These are phyloP conservation scores for Tinamus guttatus DNA, from an alignment of 2,113 vertebrate genomes.

Conservation along the genomic window DNA sequence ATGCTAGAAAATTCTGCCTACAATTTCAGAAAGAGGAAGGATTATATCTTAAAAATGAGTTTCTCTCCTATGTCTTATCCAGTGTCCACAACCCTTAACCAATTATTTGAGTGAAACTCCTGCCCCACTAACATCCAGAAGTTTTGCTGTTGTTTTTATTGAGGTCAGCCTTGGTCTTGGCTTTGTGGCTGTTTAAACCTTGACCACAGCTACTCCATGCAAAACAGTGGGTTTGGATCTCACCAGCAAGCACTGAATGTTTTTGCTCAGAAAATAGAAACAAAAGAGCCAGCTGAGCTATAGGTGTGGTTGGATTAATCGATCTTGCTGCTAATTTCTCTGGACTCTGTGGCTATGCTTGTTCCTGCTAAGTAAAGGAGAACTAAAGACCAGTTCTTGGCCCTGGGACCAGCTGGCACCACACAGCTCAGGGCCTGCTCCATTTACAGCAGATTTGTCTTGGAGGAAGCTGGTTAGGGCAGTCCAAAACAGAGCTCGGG, in stretches of 20 bases:
- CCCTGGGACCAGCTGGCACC: background rate
- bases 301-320: background rate
- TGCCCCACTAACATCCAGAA: background rate
- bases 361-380: background rate
- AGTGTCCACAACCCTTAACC: background rate
- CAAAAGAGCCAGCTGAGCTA: background rate
- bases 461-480: rapidly evolving
- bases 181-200: background rate
- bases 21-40: background rate
- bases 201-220: background rate
- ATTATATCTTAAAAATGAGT: background rate
- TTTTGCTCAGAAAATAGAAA: background rate
- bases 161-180: background rate
- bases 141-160: background rate
- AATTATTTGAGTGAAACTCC: background rate
- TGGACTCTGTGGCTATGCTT: background rate
- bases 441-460: background rate
- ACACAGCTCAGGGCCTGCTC: background rate
- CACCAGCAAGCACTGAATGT: background rate
- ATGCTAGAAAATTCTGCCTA: background rate
- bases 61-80: background rate
- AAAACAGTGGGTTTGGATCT: background rate
- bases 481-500: background rate
- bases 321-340: background rate
- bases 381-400: background rate